Evolutionary conservation across 2,113 vertebrate genomes (phyloP).

Genomic region (Vidua macroura): DNA sequence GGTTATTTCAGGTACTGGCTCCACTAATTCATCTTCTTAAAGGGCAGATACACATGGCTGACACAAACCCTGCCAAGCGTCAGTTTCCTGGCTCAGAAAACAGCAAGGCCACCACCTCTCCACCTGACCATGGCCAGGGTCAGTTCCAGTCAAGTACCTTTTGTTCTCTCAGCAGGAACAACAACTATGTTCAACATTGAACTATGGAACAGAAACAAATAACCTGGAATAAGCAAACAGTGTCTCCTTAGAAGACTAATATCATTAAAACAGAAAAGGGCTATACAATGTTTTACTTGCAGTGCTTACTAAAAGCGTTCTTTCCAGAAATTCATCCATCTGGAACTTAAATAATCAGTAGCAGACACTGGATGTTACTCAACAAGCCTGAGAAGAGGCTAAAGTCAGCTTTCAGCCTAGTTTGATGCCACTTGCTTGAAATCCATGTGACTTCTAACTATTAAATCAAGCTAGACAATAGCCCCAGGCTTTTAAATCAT

Average conservation of each 20-base stretch:
- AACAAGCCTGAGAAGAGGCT: not conserved
- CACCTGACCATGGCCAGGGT: not conserved
- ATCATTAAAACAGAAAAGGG: not conserved
- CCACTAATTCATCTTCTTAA: not conserved
- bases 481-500: not conserved
- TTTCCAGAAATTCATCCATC: not conserved
- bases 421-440: not conserved
- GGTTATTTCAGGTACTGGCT: not conserved
- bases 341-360: not conserved
- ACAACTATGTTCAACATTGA: not conserved
- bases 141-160: not conserved
- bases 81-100: not conserved
- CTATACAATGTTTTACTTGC: not conserved
- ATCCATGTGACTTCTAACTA: not conserved
- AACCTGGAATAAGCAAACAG: not conserved
- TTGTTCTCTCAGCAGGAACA: not conserved
- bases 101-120: not conserved
- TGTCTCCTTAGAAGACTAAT: not conserved
- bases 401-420: not conserved
- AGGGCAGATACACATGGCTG: fast-evolving
- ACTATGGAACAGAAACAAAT: not conserved
- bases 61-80: not conserved
- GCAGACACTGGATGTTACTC: not conserved
- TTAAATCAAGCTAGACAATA: not conserved
- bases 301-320: not conserved